A percentile compares a stretch with the other conserved stretches of the same genome.
phyloP scores from a whole-genome alignment of 2,797 vertebrate genomes.

The Mastacembelus armatus region DNA sequence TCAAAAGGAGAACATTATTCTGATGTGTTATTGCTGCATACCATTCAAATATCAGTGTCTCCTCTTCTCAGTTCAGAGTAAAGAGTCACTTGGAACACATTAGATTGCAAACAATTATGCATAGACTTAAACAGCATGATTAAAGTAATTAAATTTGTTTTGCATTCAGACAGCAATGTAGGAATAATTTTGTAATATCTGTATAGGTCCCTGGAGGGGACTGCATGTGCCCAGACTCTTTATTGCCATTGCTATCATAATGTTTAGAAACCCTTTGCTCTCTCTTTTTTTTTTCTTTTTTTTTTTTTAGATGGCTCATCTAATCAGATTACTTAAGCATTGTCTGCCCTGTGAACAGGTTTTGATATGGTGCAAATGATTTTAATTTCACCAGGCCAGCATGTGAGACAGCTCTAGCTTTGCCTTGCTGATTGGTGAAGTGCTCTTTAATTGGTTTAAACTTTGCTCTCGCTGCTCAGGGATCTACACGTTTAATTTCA shows the following conservation, averaged over 20 bases:
- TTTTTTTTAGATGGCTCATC: constrained; percentile 42
- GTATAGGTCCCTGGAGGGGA: constrained; percentile 28
- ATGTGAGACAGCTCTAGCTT: constrained; percentile 69
- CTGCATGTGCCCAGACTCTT: constrained; percentile 32
- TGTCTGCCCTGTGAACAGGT: constrained; percentile 68
- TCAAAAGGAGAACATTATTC: too few relatives aligned
- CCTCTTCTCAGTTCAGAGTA: constrained; percentile 2
- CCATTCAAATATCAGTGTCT: constrained; percentile 14
- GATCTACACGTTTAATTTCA: constrained; percentile 85
- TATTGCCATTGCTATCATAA: constrained; percentile 51
- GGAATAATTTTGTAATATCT: constrained; percentile 37
- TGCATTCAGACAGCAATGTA: constrained; percentile 34
- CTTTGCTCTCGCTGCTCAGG: constrained; percentile 84
- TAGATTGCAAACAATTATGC: constrained; percentile 43
- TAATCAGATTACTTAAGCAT: constrained; percentile 74
- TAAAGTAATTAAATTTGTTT: constrained; percentile 49
- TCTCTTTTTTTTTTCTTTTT: constrained; percentile 54
- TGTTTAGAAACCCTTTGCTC: constrained; percentile 53
- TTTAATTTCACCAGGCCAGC: constrained; percentile 72
- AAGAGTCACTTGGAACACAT: constrained; percentile 34
- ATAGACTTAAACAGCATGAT: constrained; percentile 37
- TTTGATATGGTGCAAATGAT: constrained; percentile 81
- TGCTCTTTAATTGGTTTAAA: constrained; percentile 89
- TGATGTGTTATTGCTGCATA: constrained; percentile 12
- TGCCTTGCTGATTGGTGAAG: constrained; percentile 79